A percentile compares a stretch with the other conserved stretches of the same genome.
These are phyloP conservation scores for Drosophila parabipectinata DNA, from an alignment of 1,140 invertebrate species.

Conservation along the genomic window DNA sequence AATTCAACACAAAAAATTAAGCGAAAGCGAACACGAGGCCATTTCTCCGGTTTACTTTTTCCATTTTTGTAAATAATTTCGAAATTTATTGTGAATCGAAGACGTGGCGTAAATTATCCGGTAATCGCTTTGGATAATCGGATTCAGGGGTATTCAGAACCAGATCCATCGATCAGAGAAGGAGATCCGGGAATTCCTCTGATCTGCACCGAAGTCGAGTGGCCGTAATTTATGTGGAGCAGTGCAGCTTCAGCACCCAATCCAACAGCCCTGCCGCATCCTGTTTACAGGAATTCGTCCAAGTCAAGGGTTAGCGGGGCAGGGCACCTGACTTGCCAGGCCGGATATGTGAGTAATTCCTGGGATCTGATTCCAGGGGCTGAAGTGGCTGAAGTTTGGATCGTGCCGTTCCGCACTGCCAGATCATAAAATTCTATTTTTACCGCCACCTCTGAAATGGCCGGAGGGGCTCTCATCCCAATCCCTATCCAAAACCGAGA, in stretches of 20 bases:
- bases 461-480: background rate
- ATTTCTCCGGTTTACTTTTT: conserved; percentile 10
- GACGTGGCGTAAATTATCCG: conserved; percentile 2
- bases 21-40: conserved; percentile 10
- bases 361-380: conserved; percentile 29
- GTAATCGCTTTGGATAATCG: background rate
- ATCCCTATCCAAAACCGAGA: background rate
- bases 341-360: conserved; percentile 75
- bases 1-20: conserved; percentile 47
- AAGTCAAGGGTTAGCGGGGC: conserved; percentile 25
- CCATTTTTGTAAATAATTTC: conserved; percentile 37
- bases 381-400: conserved; percentile 40
- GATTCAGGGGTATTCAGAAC: background rate
- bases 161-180: conserved; percentile 7
- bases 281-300: conserved; percentile 68
- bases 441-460: conserved; percentile 28
- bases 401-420: conserved; percentile 53
- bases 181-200: background rate
- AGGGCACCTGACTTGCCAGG: conserved; percentile 17
- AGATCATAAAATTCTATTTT: conserved; percentile 79
- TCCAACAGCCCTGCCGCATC: conserved; percentile 42
- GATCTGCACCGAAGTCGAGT: conserved; percentile 13
- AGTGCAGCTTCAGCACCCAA: conserved; percentile 53
- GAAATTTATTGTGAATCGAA: conserved; percentile 12
- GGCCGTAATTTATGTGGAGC: conserved; percentile 31